These are phyloP conservation scores for Hybognathus amarus DNA, from an alignment of 2,797 vertebrate species.

Conservation along the genomic window DNA sequence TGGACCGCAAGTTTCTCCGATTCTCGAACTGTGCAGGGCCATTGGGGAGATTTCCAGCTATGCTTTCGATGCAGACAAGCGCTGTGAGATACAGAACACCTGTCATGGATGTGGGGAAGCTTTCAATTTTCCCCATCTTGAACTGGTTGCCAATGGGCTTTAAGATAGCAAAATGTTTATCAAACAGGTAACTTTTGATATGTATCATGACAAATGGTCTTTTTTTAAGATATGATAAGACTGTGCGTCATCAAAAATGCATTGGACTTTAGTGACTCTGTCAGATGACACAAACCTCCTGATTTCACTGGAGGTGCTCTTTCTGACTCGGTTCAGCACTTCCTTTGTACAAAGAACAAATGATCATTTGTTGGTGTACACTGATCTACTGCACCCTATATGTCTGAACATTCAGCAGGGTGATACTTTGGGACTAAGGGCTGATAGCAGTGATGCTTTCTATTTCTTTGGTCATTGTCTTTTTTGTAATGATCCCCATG, in stretches of 20 bases:
- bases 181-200: background rate
- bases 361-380: slow-evolving; percentile 48
- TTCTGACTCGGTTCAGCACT: slow-evolving; percentile 24
- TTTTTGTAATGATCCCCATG: slow-evolving; percentile 35
- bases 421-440: slow-evolving; percentile 66
- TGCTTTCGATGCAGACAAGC: slow-evolving; percentile 37
- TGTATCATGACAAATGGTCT: background rate
- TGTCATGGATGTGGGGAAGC: background rate
- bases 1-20: slow-evolving; percentile 35
- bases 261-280: slow-evolving; percentile 20
- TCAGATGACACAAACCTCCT: slow-evolving; percentile 29
- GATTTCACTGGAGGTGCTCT: slow-evolving; percentile 24
- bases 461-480: slow-evolving; percentile 44
- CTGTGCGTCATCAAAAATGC: slow-evolving; percentile 1
- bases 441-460: slow-evolving; percentile 64
- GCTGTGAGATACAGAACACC: slow-evolving; percentile 43
- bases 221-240: slow-evolving; percentile 2
- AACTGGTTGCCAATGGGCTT: slow-evolving; percentile 18
- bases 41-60: slow-evolving; percentile 14
- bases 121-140: background rate
- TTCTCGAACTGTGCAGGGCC: background rate
- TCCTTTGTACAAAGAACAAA: slow-evolving; percentile 46
- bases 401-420: slow-evolving; percentile 54
- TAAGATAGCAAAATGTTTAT: background rate
- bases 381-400: slow-evolving; percentile 55